These are phyloP conservation scores for Hymenochirus boettgeri DNA, from an alignment of 2,113 vertebrate species.

Conservation along the genomic window DNA sequence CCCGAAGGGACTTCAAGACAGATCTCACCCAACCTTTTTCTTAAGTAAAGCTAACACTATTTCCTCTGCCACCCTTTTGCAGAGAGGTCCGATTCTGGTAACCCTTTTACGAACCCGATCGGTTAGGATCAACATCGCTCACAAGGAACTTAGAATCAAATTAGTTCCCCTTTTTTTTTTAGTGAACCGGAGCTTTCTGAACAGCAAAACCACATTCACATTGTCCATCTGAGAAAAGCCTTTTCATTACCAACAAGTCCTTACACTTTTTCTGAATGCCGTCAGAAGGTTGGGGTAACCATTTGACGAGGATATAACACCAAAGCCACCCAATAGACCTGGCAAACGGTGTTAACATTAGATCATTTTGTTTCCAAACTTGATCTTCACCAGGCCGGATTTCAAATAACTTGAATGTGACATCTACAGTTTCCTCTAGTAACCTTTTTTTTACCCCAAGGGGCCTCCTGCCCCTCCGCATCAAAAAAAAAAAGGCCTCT, in stretches of 20 bases:
- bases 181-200: constrained; percentile 46
- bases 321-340: constrained; percentile 45
- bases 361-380: constrained; percentile 32
- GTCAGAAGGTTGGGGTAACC: constrained; percentile 84
- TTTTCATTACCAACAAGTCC: constrained; percentile 47
- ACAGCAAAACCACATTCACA: constrained; percentile 49
- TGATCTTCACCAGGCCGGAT: constrained; percentile 42
- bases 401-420: constrained; percentile 66
- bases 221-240: constrained; percentile 46
- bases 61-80: constrained; percentile 74
- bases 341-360: constrained; percentile 45
- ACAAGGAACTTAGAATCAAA: constrained; percentile 42
- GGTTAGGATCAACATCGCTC: constrained; percentile 53
- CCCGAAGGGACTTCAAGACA: constrained; percentile 71
- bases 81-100: constrained; percentile 56
- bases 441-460: constrained; percentile 59
- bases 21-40: constrained; percentile 67
- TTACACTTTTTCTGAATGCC: constrained; percentile 42
- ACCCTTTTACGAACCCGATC: constrained; percentile 59
- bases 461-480: constrained; percentile 60
- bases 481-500: constrained; percentile 48
- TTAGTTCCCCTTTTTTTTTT: constrained; percentile 45
- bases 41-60: constrained; percentile 46
- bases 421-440: constrained; percentile 56
- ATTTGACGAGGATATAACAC: constrained; percentile 59